Conservation (phyloP, 1,140 invertebrate species). For the Phocides pigmalion region DNA sequence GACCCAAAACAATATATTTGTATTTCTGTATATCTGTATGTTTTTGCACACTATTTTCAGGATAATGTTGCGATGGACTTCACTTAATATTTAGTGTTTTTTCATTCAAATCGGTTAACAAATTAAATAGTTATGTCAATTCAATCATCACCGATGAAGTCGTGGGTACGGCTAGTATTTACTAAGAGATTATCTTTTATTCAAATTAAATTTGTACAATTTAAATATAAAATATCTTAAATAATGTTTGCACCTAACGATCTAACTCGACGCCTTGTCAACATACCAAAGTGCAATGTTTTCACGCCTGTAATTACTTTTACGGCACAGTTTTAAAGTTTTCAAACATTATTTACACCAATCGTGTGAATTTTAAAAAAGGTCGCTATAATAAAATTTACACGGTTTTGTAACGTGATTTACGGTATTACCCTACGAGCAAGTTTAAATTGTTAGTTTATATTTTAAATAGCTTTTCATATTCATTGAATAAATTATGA, state of each 20-base stretch:
- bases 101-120: too few species aligned
- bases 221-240: too few species aligned
- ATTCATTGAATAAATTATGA: conserved; percentile 29
- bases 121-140: too few species aligned
- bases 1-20: too few species aligned
- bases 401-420: conserved; percentile 29
- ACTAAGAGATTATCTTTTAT: too few species aligned
- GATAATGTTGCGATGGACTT: too few species aligned
- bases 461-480: conserved; percentile 28
- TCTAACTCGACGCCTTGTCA: conserved; percentile 76
- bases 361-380: conserved; percentile 35
- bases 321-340: conserved; percentile 62
- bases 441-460: conserved; percentile 19
- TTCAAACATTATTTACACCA: conserved; percentile 64
- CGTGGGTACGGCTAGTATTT: too few species aligned
- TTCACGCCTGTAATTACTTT: conserved; percentile 73
- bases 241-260: conserved; percentile 46
- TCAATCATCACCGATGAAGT: too few species aligned
- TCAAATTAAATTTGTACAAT: too few species aligned
- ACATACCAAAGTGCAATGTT: conserved; percentile 78
- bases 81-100: too few species aligned
- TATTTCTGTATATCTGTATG: too few species aligned
- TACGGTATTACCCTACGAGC: conserved; percentile 14
- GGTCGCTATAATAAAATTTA: conserved; percentile 29
- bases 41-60: too few species aligned